Base-by-base conservation (phyloP, 2,797 vertebrate species). In the Enteromius paludinosus region DNA sequence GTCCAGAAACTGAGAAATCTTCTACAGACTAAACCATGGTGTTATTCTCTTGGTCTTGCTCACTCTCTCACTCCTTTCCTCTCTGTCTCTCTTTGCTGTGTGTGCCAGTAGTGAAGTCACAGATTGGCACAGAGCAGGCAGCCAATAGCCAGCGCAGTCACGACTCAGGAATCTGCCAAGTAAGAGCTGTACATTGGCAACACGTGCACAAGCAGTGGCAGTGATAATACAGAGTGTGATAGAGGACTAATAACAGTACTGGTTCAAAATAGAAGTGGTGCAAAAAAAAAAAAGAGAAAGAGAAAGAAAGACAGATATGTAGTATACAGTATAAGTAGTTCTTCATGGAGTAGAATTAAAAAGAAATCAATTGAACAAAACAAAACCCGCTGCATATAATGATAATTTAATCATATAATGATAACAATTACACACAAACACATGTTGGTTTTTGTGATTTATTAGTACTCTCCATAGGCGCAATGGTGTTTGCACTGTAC, bases 21-120 rank as follows among this genome's bases (percentile, higher is more conserved):
- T 75, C 23, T 41, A 75, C 71, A 82, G 47, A 23, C 47, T 43
- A 66, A 82, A 82, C 33, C 70, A 20, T 74, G 25, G 47, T 59
- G 81, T 56, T 59, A 47, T 83, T 78, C 61, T 73, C 74, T 65
- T 49, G 33, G 66, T 66, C 71, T 68, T 62, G 23, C 65, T 61
- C 74, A 52, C 28, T 33, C 30, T 62, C 71, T 59, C 43, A 6
- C 38, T 84, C 45, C n/a, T 47, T 59, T 56, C 72, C 82, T 70
- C 45, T 49, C 77, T 69, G 76, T 49, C 71, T 83, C 86, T 87
- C 84, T 83, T 18, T 18, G 1, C 17, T 78, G 49, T 77, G 66
- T 88, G 82, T 83, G 90, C 91, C 88, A 90, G 89, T 81, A 88
- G 85, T 88, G 86, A 91, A 90, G 87, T 87, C 87, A 87, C 77